These are phyloP conservation scores for Cynopterus sphinx DNA, from an alignment of 2,797 vertebrate genomes.

Conservation along the genomic window DNA sequence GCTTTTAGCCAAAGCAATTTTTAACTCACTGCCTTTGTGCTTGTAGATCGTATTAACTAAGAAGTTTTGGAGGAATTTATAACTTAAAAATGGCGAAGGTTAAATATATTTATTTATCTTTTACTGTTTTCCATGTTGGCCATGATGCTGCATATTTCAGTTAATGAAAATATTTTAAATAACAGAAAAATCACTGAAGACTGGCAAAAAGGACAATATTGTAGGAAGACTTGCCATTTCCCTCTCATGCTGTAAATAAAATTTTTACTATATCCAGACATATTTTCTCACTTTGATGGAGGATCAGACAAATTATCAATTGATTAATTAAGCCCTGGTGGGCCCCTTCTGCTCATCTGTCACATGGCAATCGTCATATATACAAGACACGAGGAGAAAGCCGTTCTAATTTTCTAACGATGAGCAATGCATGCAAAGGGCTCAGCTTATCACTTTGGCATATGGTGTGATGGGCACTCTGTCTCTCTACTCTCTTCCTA, in stretches of 20 bases:
- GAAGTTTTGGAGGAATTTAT: neutral
- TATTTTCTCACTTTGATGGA: neutral
- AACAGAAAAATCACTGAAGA: neutral
- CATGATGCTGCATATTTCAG: neutral
- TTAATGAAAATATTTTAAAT: neutral
- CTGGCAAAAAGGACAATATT: too few species aligned
- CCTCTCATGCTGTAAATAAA: neutral
- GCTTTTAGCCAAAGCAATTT: constrained; percentile 29
- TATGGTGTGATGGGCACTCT: accelerated
- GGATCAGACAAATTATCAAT: neutral
- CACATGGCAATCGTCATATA: accelerated
- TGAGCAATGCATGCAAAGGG: accelerated
- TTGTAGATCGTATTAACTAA: neutral
- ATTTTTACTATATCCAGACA: neutral
- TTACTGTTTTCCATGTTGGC: neutral
- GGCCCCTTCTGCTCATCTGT: neutral
- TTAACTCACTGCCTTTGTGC: neutral
- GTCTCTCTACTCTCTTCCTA: neutral
- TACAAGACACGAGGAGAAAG: accelerated
- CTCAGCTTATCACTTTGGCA: accelerated
- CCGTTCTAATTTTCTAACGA: neutral
- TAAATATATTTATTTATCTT: neutral
- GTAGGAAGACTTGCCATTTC: neutral
- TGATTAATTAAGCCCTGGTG: neutral
- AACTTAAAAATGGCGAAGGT: neutral